These are phyloP conservation scores for Hippocampus guttulatus DNA, from an alignment of 2,113 vertebrate species.

Conservation along the genomic window DNA sequence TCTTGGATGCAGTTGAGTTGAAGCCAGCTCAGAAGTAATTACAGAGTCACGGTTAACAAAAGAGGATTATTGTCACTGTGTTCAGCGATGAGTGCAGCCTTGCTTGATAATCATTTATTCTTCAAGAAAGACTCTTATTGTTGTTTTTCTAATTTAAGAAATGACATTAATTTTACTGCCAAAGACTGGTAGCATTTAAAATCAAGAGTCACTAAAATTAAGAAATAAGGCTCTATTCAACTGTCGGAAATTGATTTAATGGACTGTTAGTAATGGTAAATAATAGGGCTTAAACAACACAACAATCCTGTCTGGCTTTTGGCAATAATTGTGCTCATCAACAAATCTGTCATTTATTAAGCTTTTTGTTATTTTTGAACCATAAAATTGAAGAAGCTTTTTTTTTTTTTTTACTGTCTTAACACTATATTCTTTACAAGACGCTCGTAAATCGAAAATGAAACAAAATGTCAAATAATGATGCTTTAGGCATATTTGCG, in stretches of 20 bases:
- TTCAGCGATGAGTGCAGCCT: conserved; percentile 16
- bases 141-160: conserved; percentile 9
- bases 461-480: neutral
- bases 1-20: conserved; percentile 47
- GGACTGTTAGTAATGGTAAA: conserved; percentile 4
- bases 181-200: neutral
- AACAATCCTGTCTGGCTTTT: neutral
- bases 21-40: conserved; percentile 48
- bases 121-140: neutral
- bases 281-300: neutral
- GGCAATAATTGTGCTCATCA: neutral
- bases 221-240: neutral
- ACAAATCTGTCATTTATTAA: neutral
- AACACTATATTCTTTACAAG: neutral
- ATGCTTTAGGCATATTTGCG: neutral
- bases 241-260: conserved; percentile 2
- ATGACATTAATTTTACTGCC: neutral
- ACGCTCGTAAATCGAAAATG: neutral
- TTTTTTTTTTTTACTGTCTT: neutral
- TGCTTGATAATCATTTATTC: neutral
- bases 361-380: neutral
- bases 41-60: conserved; percentile 55
- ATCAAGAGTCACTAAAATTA: neutral
- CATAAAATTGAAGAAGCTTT: neutral
- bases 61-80: conserved; percentile 43